phyloP scores from a whole-genome alignment of 92 coral and sea anemone genomes.

The Siderastrea radians region DNA sequence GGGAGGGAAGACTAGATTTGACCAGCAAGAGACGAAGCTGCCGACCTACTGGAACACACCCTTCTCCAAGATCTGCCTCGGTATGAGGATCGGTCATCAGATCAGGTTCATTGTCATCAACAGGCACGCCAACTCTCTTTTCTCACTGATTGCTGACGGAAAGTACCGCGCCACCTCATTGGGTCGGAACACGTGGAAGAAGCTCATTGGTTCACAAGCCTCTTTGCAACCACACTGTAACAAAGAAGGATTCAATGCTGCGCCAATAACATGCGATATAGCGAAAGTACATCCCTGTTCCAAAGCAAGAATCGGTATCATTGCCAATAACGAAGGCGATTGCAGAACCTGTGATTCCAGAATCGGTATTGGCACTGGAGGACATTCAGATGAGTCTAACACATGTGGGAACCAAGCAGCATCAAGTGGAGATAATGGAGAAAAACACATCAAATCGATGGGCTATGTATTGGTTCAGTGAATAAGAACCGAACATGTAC shows the following conservation, averaged over 20 bases:
- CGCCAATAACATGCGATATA: neutral
- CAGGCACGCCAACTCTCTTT: slow-evolving; percentile 16
- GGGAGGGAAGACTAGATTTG: slow-evolving; percentile 55
- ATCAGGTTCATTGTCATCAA: neutral
- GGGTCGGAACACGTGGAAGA: slow-evolving; percentile 22
- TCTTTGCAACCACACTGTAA: slow-evolving; percentile 15
- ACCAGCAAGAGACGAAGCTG: slow-evolving; percentile 30
- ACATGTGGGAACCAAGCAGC: neutral
- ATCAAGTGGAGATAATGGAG: neutral
- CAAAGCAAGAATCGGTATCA: neutral
- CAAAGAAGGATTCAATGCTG: slow-evolving; percentile 9
- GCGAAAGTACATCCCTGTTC: neutral
- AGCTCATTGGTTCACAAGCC: neutral
- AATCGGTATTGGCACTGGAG: neutral
- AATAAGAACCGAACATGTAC: too few species aligned
- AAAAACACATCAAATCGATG: neutral
- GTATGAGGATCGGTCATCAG: neutral
- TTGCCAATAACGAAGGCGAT: neutral
- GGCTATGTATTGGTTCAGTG: neutral
- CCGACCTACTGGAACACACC: slow-evolving; percentile 22
- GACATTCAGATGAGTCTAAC: neutral
- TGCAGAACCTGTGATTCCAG: neutral
- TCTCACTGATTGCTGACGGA: slow-evolving; percentile 25
- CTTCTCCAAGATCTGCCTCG: slow-evolving; percentile 19
- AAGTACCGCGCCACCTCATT: neutral